A percentile compares a stretch with the other conserved stretches of the same genome.
Evolutionary conservation across 2,113 vertebrate genomes (phyloP).

Genomic region (Parotia lawesii): DNA sequence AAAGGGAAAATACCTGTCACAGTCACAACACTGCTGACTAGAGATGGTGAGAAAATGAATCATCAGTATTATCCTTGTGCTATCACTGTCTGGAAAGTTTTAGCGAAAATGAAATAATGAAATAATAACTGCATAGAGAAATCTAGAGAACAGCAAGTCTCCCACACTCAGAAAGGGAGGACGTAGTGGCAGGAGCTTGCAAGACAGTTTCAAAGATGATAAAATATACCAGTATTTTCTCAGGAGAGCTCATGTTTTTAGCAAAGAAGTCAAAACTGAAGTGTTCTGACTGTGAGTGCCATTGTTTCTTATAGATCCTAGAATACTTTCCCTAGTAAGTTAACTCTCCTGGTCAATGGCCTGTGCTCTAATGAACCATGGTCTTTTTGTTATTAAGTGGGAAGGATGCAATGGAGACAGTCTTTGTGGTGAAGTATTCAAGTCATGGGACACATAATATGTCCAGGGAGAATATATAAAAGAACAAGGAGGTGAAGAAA

Average conservation of each 20-base stretch:
- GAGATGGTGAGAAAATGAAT: neutral
- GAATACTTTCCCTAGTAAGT: neutral
- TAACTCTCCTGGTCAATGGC: neutral
- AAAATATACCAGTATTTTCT: neutral
- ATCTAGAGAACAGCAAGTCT: neutral
- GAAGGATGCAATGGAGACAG: neutral
- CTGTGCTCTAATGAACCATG: neutral
- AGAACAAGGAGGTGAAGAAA: neutral
- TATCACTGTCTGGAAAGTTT: neutral
- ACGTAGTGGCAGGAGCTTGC: neutral
- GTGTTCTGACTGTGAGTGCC: neutral
- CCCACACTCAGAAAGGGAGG: accelerated
- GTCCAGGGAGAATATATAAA: neutral
- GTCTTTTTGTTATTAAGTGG: neutral
- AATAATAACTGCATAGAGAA: neutral
- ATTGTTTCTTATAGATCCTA: neutral
- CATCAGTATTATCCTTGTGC: neutral
- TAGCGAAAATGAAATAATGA: neutral
- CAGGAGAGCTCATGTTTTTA: neutral
- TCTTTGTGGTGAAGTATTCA: neutral
- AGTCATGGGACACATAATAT: neutral
- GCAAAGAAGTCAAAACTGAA: neutral
- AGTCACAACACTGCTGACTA: neutral
- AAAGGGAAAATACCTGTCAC: neutral
- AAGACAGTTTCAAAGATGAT: neutral